Conservation (phyloP, 2,113 vertebrate genomes). For the Neotoma lepida region DNA sequence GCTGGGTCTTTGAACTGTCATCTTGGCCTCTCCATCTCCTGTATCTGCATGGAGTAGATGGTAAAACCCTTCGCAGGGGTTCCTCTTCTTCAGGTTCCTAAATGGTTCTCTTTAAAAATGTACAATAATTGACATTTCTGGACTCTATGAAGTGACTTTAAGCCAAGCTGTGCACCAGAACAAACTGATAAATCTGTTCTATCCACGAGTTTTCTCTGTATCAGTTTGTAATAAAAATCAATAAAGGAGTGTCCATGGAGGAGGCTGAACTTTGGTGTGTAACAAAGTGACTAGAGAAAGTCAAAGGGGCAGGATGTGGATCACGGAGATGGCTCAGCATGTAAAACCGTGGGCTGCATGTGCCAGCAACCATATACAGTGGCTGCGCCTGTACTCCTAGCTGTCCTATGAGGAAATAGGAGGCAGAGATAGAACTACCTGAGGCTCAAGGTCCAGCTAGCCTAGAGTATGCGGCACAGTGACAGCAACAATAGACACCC, state of each 20-base stretch:
- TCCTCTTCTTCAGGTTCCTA: neutral
- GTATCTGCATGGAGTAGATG: neutral
- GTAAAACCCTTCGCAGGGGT: neutral
- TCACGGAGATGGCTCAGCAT: neutral
- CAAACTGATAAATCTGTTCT: neutral
- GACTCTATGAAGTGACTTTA: neutral
- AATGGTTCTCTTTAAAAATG: slow-evolving; percentile 8
- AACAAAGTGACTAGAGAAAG: neutral
- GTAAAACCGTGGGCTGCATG: neutral
- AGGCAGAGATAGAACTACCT: neutral
- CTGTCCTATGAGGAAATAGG: neutral
- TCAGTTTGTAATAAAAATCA: neutral
- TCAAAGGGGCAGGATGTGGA: neutral
- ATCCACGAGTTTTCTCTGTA: neutral
- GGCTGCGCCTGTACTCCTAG: neutral
- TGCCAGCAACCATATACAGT: too few species aligned
- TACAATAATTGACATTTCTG: neutral
- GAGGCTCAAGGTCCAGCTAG: neutral
- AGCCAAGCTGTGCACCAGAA: neutral
- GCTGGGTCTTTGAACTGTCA: too few species aligned
- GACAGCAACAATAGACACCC: neutral
- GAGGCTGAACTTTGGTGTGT: neutral
- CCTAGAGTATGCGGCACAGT: neutral
- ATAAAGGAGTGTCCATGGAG: neutral
- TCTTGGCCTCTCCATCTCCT: neutral